Evolutionary conservation across 2,888 invertebrate species (phyloP), one percentile per base, ranked within the genome.

Genomic region (Orchesellides sinensis): DNA sequence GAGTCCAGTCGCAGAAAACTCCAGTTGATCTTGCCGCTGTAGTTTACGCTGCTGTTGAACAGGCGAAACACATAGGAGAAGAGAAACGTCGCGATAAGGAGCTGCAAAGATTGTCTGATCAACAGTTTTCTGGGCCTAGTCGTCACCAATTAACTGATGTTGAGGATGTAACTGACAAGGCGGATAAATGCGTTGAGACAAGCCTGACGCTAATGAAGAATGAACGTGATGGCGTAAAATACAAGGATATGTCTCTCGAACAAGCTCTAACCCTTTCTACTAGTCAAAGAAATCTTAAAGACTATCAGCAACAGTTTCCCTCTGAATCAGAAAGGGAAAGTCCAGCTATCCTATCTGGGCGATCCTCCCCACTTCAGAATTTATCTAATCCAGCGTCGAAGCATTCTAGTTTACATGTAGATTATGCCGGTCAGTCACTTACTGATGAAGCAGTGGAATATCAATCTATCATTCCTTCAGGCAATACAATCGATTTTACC

Each of bases 11-110:
- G 12, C 72, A 68, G 40, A 65, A 74, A 49, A 59, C 81, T 1
- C 72, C 85, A 21, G 59, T 73, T 1, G 73, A 85, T 56, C 17
- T 85, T 14, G 83, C 80, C 5, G 70, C 74, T 0, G 81, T 78
- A 6, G 83, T 85, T 5, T 56, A 45, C 72, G 81, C 83, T 12
- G 85, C 85, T 0, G 83, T 85, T 10, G 85, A 85, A 12, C 81
- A 83, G 45, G 83, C 81, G 14, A 68, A 78, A 40, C 23, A 72
- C 1, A 52, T 68, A 5, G 78, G 61, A 17, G 73, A 73, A 0
- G 77, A 73, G 12, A 75, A 69, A 23, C 27, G 80, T 2, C 23
- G 21, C 23, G 73, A 29, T 23, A n/a, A 63, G 23, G 29, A 47
- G 29, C 32, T 12, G 52, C 27, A 73, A 5, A 35, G 8, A 49